Conservation (phyloP, 2,888 invertebrate species). For the Leptopilina syphax region DNA sequence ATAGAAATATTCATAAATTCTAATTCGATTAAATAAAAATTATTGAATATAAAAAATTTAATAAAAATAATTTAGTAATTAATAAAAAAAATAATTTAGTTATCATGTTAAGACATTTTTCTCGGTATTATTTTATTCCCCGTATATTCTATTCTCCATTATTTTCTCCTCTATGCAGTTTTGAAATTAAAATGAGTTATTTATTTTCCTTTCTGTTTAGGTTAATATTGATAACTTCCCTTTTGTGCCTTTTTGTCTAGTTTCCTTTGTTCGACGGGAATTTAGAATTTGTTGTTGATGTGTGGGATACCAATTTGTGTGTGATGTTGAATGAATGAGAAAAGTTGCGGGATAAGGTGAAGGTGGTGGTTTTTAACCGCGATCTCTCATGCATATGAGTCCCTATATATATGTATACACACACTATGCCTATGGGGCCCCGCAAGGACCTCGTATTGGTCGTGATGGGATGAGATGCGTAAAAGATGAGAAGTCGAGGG, state of each 20-base stretch:
- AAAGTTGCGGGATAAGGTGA: conserved; percentile 14
- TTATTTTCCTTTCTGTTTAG: too few relatives aligned
- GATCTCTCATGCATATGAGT: background rate
- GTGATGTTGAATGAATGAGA: conserved; percentile 11
- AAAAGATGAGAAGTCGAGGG: conserved; percentile 68
- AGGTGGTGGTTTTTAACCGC: conserved; percentile 28
- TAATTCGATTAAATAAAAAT: too few relatives aligned
- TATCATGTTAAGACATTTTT: too few relatives aligned
- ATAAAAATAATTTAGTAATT: too few relatives aligned
- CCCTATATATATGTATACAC: background rate
- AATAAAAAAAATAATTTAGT: too few relatives aligned
- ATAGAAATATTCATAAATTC: too few relatives aligned
- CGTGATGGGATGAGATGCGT: conserved; percentile 61
- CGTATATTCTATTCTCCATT: too few relatives aligned
- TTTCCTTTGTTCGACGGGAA: background rate
- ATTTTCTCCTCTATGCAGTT: too few relatives aligned
- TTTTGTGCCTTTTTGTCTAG: background rate
- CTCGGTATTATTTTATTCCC: too few relatives aligned
- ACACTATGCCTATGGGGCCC: conserved; percentile 25
- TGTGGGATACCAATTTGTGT: conserved; percentile 15
- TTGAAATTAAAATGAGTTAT: too few relatives aligned
- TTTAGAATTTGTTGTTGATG: background rate
- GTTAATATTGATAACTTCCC: background rate
- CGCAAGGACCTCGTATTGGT: conserved; percentile 42
- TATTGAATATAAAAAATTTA: too few relatives aligned